Evolutionary conservation across 2,797 vertebrate genomes (phyloP).

Genomic region (Tauraco hartlaubi): DNA sequence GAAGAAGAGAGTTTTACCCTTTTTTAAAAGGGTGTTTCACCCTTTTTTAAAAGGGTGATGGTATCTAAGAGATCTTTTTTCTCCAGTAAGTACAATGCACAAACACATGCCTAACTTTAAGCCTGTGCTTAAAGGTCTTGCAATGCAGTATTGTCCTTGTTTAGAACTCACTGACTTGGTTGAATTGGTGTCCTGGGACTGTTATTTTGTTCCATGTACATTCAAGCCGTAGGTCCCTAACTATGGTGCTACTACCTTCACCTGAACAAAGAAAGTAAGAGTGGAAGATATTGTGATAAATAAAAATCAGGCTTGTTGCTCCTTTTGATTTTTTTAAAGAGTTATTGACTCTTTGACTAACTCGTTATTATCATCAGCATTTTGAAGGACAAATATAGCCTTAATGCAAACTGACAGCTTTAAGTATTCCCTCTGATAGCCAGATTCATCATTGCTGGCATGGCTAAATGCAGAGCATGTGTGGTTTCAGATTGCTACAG

Average conservation of each 20-base stretch:
- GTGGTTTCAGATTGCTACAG: neutral
- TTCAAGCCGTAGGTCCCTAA: neutral
- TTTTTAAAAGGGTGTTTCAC: too few species aligned
- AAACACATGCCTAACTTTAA: neutral
- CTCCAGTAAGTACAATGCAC: neutral
- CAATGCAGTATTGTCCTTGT: neutral
- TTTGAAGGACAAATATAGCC: conserved; percentile 36
- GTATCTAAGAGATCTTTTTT: neutral
- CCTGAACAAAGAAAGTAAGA: neutral
- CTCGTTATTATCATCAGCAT: conserved; percentile 39
- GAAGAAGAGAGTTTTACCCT: neutral
- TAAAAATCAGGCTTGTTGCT: neutral
- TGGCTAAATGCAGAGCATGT: conserved; percentile 44
- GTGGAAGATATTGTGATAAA: neutral
- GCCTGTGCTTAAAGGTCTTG: neutral
- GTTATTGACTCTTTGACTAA: conserved; percentile 42
- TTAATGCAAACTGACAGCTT: conserved; percentile 61
- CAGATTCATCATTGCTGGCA: conserved; percentile 36
- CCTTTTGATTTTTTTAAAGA: neutral
- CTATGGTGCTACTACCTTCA: neutral
- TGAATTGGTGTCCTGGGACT: neutral
- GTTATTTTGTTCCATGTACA: neutral
- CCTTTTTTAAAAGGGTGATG: neutral
- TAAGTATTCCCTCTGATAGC: conserved; percentile 47
- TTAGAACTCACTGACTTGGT: neutral